Evolutionary conservation across 2,113 vertebrate species (phyloP).

Genomic region (Jacana jacana): DNA sequence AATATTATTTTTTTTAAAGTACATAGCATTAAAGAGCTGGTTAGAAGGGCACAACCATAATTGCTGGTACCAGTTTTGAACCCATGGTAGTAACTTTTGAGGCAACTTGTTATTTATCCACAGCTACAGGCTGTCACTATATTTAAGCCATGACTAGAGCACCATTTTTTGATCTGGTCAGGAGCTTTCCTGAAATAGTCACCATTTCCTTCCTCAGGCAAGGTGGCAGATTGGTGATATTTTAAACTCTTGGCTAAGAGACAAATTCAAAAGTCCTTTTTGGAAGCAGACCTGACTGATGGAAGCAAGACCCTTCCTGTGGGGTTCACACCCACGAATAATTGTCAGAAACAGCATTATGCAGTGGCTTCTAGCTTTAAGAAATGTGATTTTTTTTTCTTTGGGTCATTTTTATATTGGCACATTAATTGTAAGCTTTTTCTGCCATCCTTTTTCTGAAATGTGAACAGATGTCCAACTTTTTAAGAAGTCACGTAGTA

Average conservation of each 20-base stretch:
- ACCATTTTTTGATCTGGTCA: neutral
- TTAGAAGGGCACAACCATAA: neutral
- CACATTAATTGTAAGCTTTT: neutral
- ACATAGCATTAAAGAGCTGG: neutral
- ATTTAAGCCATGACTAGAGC: neutral
- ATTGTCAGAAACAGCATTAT: neutral
- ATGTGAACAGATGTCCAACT: neutral
- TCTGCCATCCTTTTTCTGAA: neutral
- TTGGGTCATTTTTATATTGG: neutral
- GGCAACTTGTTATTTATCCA: neutral
- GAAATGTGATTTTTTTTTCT: neutral
- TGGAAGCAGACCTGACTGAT: neutral
- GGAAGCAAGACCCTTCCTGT: neutral
- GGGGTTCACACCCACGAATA: neutral
- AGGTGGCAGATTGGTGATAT: constrained; percentile 31
- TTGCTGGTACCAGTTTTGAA: neutral
- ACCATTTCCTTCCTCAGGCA: constrained; percentile 24
- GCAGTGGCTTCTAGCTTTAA: neutral
- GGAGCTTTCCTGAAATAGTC: constrained; percentile 23
- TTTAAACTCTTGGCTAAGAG: constrained; percentile 16
- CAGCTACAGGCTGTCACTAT: neutral
- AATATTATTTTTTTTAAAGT: neutral
- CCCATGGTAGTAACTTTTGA: neutral
- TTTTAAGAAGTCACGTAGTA: neutral
- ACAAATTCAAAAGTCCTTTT: neutral